Percentiles rank a stretch among this genome's conserved stretches.
These are phyloP conservation scores for Tupiocoris notatus DNA, from an alignment of 2,888 invertebrate genomes.

Conservation along the genomic window DNA sequence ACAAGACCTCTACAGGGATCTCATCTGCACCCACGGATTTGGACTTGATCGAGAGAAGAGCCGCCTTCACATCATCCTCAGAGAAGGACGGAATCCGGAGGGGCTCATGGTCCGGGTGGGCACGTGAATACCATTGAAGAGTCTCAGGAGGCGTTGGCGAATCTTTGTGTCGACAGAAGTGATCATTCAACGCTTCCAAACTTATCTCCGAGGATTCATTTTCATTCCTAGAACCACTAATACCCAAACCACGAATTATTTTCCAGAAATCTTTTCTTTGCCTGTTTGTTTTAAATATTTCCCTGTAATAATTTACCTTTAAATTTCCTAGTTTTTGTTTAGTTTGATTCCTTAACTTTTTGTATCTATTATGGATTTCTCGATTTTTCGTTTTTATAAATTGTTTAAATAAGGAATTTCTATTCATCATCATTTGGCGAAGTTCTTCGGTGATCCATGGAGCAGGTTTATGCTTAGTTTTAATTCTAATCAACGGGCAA, in stretches of 20 bases:
- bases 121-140: too few relatives aligned
- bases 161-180: neutral
- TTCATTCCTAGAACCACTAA: neutral
- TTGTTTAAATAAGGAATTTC: neutral
- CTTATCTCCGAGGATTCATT: neutral
- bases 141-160: neutral
- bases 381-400: neutral
- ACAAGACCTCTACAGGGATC: neutral
- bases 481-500: too few relatives aligned
- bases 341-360: neutral
- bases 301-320: neutral
- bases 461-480: too few relatives aligned
- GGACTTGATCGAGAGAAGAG: neutral
- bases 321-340: conserved; percentile 4
- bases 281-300: neutral
- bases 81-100: too few relatives aligned
- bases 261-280: neutral
- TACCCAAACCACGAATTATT: neutral
- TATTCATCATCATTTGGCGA: neutral
- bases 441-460: conserved; percentile 2
- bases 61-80: neutral
- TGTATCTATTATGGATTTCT: neutral
- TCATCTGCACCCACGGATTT: neutral
- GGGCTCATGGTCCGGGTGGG: too few relatives aligned
- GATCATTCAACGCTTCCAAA: neutral